Conservation (phyloP, 2,113 vertebrate genomes). For the Ammodramus savannarum region DNA sequence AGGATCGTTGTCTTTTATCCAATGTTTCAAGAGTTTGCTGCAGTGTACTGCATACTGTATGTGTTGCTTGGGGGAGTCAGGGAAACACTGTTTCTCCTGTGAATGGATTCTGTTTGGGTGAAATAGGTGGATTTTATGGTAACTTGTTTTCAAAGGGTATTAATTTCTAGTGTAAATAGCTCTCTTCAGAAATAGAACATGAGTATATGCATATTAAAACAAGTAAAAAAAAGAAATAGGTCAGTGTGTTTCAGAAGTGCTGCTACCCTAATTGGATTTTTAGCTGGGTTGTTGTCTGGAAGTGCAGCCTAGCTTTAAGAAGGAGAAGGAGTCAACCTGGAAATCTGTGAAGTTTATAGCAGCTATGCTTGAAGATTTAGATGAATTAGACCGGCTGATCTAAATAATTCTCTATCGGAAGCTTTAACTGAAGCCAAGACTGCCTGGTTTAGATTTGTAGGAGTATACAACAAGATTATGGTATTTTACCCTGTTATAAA, state of each 20-base stretch:
- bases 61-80: slow-evolving; percentile 41
- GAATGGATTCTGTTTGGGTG: neutral
- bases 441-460: neutral
- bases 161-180: neutral
- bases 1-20: slow-evolving; percentile 69
- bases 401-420: slow-evolving; percentile 1
- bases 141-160: slow-evolving; percentile 54
- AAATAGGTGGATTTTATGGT: slow-evolving; percentile 57
- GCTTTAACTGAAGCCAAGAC: slow-evolving; percentile 3
- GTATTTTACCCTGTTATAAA: neutral
- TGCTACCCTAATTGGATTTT: slow-evolving; percentile 45
- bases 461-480: neutral
- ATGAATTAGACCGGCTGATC: slow-evolving; percentile 25
- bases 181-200: neutral
- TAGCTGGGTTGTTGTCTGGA: slow-evolving; percentile 6
- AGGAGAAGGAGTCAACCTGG: neutral
- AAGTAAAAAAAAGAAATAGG: slow-evolving; percentile 40
- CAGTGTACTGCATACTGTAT: slow-evolving; percentile 82
- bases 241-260: slow-evolving; percentile 48
- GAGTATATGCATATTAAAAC: neutral
- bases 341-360: slow-evolving; percentile 49
- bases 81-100: slow-evolving; percentile 35
- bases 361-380: slow-evolving; percentile 30
- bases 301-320: neutral
- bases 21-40: slow-evolving; percentile 91